These are phyloP conservation scores for Chelon auratus DNA, from an alignment of 2,797 vertebrate species.

Conservation along the genomic window DNA sequence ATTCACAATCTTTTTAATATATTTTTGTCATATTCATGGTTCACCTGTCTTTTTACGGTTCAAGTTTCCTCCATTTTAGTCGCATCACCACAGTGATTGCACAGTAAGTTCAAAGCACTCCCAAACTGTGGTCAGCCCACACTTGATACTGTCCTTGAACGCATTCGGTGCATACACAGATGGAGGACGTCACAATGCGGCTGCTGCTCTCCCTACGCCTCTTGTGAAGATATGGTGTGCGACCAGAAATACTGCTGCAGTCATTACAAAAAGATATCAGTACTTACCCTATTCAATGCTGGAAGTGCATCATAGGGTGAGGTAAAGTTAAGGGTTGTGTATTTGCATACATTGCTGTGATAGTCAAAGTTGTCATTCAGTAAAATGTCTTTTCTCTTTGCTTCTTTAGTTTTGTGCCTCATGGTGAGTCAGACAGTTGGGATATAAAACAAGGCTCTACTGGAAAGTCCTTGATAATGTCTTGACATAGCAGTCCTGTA, in stretches of 20 bases:
- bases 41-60: too few species aligned
- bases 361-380: not conserved
- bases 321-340: not conserved
- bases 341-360: not conserved
- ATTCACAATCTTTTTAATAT: slow-evolving; percentile 1
- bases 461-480: not conserved
- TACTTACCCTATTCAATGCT: not conserved
- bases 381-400: not conserved
- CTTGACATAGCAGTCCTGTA: not conserved
- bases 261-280: not conserved
- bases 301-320: not conserved
- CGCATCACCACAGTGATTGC: not conserved
- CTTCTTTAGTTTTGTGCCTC: not conserved
- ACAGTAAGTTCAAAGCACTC: not conserved
- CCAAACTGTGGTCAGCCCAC: not conserved
- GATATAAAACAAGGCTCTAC: slow-evolving; percentile 4
- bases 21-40: not conserved
- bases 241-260: not conserved
- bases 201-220: not conserved
- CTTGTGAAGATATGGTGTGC: not conserved
- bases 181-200: not conserved
- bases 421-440: not conserved
- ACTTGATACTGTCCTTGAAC: not conserved
- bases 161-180: not conserved
- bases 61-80: not conserved